A percentile compares a stretch with the other conserved stretches of the same genome.
phyloP scores from a whole-genome alignment of 2,888 invertebrate genomes.

The Agrotis exclamationis region DNA sequence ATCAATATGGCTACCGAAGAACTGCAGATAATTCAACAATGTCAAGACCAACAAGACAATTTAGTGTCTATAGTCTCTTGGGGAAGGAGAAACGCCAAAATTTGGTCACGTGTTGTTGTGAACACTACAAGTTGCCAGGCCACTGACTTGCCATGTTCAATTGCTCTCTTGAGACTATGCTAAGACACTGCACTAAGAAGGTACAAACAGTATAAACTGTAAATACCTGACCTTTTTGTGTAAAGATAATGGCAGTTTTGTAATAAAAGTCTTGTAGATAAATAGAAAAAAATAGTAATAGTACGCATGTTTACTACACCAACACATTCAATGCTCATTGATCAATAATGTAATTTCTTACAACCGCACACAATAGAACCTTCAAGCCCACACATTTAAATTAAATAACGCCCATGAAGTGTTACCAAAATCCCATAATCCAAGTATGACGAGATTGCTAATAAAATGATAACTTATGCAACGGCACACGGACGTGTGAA shows the following conservation, averaged over 20 bases:
- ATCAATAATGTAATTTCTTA: conserved; percentile 2
- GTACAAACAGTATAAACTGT: neutral
- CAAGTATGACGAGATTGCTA: conserved; percentile 63
- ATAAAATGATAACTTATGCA: conserved; percentile 69
- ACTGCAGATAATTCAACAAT: neutral
- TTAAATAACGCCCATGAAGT: conserved; percentile 50
- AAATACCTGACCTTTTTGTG: neutral
- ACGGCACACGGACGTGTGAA: conserved; percentile 74
- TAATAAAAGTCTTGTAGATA: neutral
- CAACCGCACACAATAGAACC: conserved; percentile 24
- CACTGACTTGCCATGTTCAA: conserved; percentile 8
- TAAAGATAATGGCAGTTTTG: neutral
- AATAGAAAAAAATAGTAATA: conserved; percentile 18
- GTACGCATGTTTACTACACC: conserved; percentile 21
- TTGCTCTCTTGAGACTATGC: neutral
- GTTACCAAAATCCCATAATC: conserved; percentile 49
- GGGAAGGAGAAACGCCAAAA: neutral
- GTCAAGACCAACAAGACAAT: neutral
- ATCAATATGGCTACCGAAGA: neutral
- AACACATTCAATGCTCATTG: conserved; percentile 23
- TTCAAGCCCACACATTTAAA: conserved; percentile 37
- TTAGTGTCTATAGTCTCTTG: neutral
- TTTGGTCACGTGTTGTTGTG: conserved; percentile 20
- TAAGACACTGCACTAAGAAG: neutral
- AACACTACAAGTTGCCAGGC: neutral